Evolutionary conservation across 2,797 vertebrate genomes (phyloP), one percentile per base, ranked within the genome.

Genomic region (Hipposideros larvatus): DNA sequence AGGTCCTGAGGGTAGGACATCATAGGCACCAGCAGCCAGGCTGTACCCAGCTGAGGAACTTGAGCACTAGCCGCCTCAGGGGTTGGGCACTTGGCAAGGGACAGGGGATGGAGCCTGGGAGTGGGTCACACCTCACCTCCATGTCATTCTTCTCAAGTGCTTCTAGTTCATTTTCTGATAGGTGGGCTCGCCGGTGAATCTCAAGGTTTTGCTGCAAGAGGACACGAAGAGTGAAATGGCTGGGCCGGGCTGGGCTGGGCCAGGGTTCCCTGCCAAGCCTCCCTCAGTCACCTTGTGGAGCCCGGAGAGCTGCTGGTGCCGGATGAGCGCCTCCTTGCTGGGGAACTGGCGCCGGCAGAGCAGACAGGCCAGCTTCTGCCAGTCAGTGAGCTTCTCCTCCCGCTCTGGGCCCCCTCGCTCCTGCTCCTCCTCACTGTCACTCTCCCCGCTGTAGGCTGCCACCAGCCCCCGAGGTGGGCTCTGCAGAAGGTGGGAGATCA

Each of bases 221-320:
- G 31, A 74, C 11, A 73, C 61, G 24, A 90, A 43, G 34, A 55
- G 28, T 97, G 74, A 96, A 87, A 66, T 1, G 8, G 90, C 28
- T 13, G 51, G 48, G 7, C 61, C 24, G n/a, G 15, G 19, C 28
- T 1, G 4, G 21, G 31, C 14, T 0, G 18, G 43, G n/a, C 51
- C 7, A 24, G 18, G 6, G 11, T 31, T 43, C 46, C n/a, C 65
- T 22, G 71, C 15, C 57, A 53, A 31, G 16, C 63, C 26, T 65
- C 61, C 26, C 7, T 66, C 37, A n/a, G 34, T 95, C n/a, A 98
- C 98, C 98, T 98, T 98, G 96, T 98, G 98, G 24, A 99, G 99
- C 84, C 99, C 99, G 0, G 99, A 99, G 55, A 99, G 99, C 98
- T 99, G 99, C 98, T 99, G 99, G 97, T 99, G 99, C 66, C 99